Evolutionary conservation across 2,797 vertebrate species (phyloP).

Genomic region (Carduelis carduelis): DNA sequence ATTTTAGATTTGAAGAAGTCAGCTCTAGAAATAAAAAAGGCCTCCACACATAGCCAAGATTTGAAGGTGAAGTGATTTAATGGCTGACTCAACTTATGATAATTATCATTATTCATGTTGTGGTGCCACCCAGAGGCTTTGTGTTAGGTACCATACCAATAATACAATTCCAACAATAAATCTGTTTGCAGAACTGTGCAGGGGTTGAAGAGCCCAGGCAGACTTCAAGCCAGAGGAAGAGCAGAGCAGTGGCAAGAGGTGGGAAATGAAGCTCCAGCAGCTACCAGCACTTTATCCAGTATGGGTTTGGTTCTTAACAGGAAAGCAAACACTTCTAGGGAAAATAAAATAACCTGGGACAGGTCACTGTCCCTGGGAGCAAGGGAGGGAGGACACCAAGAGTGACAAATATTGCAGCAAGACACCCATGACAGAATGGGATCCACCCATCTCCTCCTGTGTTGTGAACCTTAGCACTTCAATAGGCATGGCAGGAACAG

Average conservation of each 20-base stretch:
- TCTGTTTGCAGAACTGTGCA: not conserved
- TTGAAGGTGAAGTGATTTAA: constrained; percentile 56
- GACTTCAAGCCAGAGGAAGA: not conserved
- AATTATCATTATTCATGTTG: constrained; percentile 52
- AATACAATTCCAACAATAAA: constrained; percentile 3
- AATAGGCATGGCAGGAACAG: not conserved
- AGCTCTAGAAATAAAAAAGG: constrained; percentile 49
- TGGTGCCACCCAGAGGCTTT: constrained; percentile 44
- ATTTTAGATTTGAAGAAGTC: constrained; percentile 66
- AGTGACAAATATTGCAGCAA: not conserved
- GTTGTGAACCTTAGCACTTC: not conserved
- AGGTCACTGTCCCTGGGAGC: not conserved
- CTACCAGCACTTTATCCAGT: not conserved
- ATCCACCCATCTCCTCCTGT: not conserved
- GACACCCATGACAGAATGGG: accelerated
- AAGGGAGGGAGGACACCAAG: not conserved
- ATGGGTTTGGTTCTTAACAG: not conserved
- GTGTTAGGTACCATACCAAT: not conserved
- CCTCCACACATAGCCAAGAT: constrained; percentile 20
- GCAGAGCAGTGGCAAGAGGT: not conserved
- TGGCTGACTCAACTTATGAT: constrained; percentile 25
- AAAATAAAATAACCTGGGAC: not conserved
- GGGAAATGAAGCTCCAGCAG: not conserved
- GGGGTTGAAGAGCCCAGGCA: not conserved
- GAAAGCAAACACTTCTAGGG: not conserved